Conservation (phyloP, 2,113 vertebrate species). For the Pelecanus crispus region DNA sequence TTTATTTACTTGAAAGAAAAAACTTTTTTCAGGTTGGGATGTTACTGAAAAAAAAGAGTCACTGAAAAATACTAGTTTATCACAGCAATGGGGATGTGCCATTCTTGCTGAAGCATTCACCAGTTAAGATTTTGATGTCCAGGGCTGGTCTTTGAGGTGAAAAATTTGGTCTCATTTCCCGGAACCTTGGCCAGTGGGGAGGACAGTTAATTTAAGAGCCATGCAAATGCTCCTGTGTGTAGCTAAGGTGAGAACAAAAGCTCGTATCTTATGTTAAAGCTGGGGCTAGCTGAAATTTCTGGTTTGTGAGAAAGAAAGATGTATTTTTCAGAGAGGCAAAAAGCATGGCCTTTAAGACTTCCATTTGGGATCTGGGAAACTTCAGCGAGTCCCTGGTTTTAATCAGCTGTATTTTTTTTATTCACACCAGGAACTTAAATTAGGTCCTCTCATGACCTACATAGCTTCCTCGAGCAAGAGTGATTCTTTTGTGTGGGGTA, state of each 20-base stretch:
- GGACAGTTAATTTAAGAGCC: neutral
- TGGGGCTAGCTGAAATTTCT: neutral
- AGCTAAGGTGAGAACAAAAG: neutral
- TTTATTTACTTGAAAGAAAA: neutral
- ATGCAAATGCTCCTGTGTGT: neutral
- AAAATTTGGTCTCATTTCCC: neutral
- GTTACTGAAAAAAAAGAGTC: neutral
- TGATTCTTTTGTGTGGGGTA: neutral
- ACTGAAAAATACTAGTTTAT: neutral
- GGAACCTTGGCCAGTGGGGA: neutral
- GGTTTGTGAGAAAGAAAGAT: neutral
- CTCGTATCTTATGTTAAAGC: neutral
- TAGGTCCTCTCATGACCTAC: neutral
- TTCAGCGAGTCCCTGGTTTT: neutral
- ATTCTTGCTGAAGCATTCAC: neutral
- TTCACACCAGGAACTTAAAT: neutral
- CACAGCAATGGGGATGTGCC: neutral
- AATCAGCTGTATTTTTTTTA: conserved; percentile 21
- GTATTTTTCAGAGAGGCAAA: neutral
- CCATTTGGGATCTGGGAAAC: conserved; percentile 4
- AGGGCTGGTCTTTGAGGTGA: neutral
- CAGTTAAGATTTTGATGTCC: neutral
- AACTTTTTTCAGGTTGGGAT: neutral
- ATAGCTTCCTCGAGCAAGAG: neutral
- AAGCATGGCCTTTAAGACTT: neutral